Base-by-base conservation (phyloP, 2,113 vertebrate species). In the Caretta caretta region DNA sequence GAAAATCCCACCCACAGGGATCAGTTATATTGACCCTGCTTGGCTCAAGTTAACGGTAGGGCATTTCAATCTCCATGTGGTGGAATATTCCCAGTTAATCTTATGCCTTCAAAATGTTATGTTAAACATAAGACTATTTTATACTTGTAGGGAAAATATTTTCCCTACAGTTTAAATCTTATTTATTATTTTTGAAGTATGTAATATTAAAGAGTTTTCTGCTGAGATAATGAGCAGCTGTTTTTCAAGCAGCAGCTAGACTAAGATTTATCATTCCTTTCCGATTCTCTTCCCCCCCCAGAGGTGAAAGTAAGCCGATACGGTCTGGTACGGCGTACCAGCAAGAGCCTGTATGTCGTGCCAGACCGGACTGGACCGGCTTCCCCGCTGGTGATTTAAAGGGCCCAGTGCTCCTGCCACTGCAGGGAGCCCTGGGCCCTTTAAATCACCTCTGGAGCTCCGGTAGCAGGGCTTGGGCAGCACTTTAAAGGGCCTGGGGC, bases 1-100 rank as follows among this genome's bases (percentile, higher is more conserved):
- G 96, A 97, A 97, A 95, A 97, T 96, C 90, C 90, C 89, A 92
- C 96, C 89, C 97, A 93, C 56, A 94, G 96, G 94, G 96, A 93
- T 96, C 78, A n/a, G 65, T 91, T 87, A 88, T 95, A 92, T 1
- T 89, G 83, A 92, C 96, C 96, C 87, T 94, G 92, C 94, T 83
- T 19, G 85, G 89, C 89, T 93, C 92, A 96, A 81, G 93, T 85
- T 95, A 96, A 92, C 84, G 88, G 86, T 53, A 31, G 62, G 95
- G 83, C 90, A 80, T 94, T 97, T 92, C 75, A 82, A 84, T 81
- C 95, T 95, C 95, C 92, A 65, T 50, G 87, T 38, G 57, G 89
- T 2, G 0, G 62, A 88, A 56, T 88, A 91, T 83, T 94, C 90
- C 93, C 96, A 95, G 93, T 87, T 96, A 96, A 92, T 93, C 94